These are phyloP conservation scores for Mesocricetus auratus DNA, from an alignment of 2,113 vertebrate genomes.

Conservation along the genomic window DNA sequence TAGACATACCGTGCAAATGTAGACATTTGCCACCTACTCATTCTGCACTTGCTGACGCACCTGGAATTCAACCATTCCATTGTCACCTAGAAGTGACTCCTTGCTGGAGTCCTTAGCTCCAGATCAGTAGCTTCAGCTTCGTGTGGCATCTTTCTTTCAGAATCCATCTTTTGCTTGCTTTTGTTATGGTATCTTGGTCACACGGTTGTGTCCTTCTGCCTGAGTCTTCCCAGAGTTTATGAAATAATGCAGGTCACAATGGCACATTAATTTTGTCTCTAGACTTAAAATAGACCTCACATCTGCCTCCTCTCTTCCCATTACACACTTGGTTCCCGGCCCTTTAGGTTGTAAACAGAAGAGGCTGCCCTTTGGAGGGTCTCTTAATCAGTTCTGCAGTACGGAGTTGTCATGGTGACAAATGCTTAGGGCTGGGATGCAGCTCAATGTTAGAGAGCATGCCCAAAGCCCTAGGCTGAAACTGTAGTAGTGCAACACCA, in stretches of 20 bases:
- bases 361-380: neutral
- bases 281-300: neutral
- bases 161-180: neutral
- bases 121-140: neutral
- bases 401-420: neutral
- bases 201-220: neutral
- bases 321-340: neutral
- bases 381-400: neutral
- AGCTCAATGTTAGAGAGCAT: neutral
- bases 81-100: neutral
- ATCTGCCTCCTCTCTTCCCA: neutral
- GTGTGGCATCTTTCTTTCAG: neutral
- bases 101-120: fast-evolving
- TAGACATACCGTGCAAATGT: neutral
- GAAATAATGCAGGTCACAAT: neutral
- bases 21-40: neutral
- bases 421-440: neutral
- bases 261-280: neutral
- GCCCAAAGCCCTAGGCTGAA: neutral
- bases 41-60: neutral
- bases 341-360: neutral
- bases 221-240: neutral
- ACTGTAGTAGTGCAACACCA: neutral
- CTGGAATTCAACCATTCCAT: neutral
- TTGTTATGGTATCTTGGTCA: neutral